Evolutionary conservation across 2,888 invertebrate species (phyloP).

Genomic region (Ormia ochracea): DNA sequence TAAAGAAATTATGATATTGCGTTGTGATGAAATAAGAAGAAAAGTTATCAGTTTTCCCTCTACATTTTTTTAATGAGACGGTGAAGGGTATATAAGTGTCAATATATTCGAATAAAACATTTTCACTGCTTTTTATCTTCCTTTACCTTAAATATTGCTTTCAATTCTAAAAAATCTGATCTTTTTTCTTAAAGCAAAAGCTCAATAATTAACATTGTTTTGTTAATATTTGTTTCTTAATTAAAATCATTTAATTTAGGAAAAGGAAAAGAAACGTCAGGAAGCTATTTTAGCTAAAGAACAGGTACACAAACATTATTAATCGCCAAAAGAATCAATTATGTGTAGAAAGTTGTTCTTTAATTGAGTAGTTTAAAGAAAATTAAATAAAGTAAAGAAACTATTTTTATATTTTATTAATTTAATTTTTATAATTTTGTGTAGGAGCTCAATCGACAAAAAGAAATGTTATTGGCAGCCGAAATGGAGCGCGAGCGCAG

Average conservation of each 20-base stretch:
- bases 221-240: constrained; percentile 56
- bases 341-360: constrained; percentile 51
- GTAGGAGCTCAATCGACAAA: constrained; percentile 92
- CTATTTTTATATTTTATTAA: neutral
- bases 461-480: constrained; percentile 88
- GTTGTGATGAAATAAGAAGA: no score
- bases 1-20: no score
- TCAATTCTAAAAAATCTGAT: constrained; percentile 8
- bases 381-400: neutral
- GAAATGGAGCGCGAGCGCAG: constrained; percentile 92
- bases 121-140: constrained; percentile 1
- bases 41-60: neutral
- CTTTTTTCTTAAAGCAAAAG: constrained; percentile 16
- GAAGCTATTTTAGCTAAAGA: constrained; percentile 92
- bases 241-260: constrained; percentile 80
- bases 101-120: neutral
- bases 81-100: constrained; percentile 1
- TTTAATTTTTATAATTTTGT: constrained; percentile 75
- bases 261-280: constrained; percentile 92
- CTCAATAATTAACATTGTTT: constrained; percentile 14
- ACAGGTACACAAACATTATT: constrained; percentile 82
- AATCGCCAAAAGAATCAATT: constrained; percentile 28
- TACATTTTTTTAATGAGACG: neutral
- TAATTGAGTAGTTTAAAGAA: constrained; percentile 46
- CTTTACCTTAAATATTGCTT: constrained; percentile 7